Conservation (phyloP, 2,113 vertebrate species). For the Pygoscelis antarcticus region DNA sequence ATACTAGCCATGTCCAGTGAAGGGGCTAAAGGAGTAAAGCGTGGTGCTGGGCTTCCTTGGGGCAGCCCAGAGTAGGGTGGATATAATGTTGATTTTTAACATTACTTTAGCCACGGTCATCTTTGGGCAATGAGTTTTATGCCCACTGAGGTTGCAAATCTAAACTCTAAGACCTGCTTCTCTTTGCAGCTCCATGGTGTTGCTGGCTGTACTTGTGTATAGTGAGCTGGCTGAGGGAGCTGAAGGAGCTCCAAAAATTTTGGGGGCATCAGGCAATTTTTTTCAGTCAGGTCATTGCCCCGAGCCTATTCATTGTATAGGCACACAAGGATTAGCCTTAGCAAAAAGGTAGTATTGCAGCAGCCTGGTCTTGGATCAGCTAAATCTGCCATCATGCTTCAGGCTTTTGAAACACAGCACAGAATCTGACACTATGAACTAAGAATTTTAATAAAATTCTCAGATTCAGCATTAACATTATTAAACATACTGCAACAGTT, state of each 20-base stretch:
- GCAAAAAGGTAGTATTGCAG: not conserved
- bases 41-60: not conserved
- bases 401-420: not conserved
- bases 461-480: not conserved
- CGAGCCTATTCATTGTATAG: not conserved
- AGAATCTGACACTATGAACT: not conserved
- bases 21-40: not conserved
- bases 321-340: not conserved
- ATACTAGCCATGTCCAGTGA: not conserved
- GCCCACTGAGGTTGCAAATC: not conserved
- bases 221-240: not conserved
- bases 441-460: constrained; percentile 12
- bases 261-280: not conserved
- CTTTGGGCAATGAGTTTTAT: not conserved
- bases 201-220: not conserved
- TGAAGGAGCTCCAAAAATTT: not conserved
- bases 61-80: not conserved
- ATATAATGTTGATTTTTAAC: not conserved
- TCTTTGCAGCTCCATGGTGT: not conserved
- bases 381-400: not conserved
- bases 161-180: not conserved
- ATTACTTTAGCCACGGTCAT: rapidly evolving
- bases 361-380: not conserved
- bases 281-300: not conserved
- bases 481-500: not conserved